phyloP scores from a whole-genome alignment of 2,797 vertebrate species.

The Cercopithecus diana region DNA sequence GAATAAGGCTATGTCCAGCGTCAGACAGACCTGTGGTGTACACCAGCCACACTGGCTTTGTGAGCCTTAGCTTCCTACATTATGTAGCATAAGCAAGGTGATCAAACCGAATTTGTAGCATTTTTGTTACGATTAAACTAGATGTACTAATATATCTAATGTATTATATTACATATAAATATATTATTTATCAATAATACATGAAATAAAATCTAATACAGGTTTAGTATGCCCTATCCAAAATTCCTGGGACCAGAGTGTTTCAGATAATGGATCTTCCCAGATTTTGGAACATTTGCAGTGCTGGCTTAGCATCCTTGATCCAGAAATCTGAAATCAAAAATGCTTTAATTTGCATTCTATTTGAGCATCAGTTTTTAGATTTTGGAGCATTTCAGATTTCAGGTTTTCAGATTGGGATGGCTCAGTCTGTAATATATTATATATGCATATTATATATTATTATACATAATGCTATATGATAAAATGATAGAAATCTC shows the following conservation, averaged over 20 bases:
- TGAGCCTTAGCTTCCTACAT: background rate
- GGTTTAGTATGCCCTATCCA: background rate
- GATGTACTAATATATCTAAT: background rate
- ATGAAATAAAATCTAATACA: background rate
- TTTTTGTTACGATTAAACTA: background rate
- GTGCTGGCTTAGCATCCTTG: background rate
- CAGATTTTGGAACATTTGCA: background rate
- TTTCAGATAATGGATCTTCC: background rate
- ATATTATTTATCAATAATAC: background rate
- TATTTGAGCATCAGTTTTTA: background rate
- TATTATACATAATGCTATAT: background rate
- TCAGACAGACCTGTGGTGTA: fast-evolving
- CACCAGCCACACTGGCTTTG: background rate
- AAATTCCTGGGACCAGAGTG: background rate
- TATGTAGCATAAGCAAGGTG: background rate
- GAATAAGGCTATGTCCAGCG: background rate
- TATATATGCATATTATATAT: background rate
- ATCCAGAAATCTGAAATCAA: background rate
- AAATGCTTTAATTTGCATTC: background rate
- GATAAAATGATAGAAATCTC: background rate
- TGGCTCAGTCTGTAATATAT: background rate
- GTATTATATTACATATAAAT: too few species aligned
- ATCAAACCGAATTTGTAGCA: too few species aligned
- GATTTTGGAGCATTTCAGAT: background rate
- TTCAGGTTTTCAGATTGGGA: background rate